A percentile compares a stretch with the other conserved stretches of the same genome.
These are phyloP conservation scores for Helostoma temminkii DNA, from an alignment of 2,797 vertebrate genomes.

Conservation along the genomic window DNA sequence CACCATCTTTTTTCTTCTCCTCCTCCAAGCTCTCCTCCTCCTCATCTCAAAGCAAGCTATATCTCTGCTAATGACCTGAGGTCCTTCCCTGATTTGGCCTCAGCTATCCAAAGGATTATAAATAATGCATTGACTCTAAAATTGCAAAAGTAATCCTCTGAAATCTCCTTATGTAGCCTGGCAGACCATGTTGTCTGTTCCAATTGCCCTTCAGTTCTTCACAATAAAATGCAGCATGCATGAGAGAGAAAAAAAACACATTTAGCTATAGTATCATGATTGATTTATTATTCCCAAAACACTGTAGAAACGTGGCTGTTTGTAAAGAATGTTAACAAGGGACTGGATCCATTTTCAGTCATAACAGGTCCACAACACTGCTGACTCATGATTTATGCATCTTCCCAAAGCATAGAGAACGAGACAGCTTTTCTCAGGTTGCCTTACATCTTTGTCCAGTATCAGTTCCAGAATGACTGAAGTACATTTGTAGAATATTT, in stretches of 20 bases:
- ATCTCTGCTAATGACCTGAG: conserved; percentile 83
- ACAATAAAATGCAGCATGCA: conserved; percentile 63
- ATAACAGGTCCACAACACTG: conserved; percentile 58
- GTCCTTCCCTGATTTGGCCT: conserved; percentile 85
- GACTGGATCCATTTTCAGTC: conserved; percentile 52
- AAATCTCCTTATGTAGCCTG: conserved; percentile 86
- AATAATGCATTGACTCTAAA: conserved; percentile 89
- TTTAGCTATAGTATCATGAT: conserved; percentile 51
- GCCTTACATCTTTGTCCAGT: conserved; percentile 58
- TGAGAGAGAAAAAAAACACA: conserved; percentile 33
- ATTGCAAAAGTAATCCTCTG: conserved; percentile 89
- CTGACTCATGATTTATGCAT: conserved; percentile 80
- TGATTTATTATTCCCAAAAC: conserved; percentile 59
- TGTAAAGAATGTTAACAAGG: conserved; percentile 50
- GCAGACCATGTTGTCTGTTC: conserved; percentile 82
- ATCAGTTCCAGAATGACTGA: conserved; percentile 67
- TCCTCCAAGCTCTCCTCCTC: conserved; percentile 50
- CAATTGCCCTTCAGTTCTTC: conserved; percentile 78
- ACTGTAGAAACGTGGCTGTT: conserved; percentile 48
- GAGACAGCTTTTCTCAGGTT: conserved; percentile 54
- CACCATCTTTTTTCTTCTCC: conserved; percentile 53
- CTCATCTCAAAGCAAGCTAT: conserved; percentile 67
- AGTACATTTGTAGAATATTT: conserved; percentile 68
- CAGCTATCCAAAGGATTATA: conserved; percentile 85
- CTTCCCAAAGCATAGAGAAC: conserved; percentile 42